Evolutionary conservation across 2,888 invertebrate species (phyloP), one percentile per base, ranked within the genome.

Genomic region (Megamerina dolium): DNA sequence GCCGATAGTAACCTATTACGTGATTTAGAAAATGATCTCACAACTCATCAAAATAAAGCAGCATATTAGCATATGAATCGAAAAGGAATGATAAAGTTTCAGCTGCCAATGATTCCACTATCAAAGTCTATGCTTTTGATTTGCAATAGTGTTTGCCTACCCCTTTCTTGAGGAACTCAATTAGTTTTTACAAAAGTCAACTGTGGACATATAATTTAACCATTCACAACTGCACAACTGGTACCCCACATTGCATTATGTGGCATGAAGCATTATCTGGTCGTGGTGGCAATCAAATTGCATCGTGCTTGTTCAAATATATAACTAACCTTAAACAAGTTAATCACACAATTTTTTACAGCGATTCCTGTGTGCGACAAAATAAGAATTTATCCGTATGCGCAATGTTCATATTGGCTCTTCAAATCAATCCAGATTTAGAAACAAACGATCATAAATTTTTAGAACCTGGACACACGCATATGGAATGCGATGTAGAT

Each of bases 191-290:
- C 33, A 51, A 53, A 43, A 34, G 48, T 23, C 44, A 47, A 45
- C 37, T 51, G 31, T 48, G 48, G 45, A 52, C 50, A 21, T 54
- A 45, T 42, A 51, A 52, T 43, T 33, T 52, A 14, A 50, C 46
- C 18, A 34, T 52, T 5, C 49, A 54, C 31, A 46, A 51, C 42
- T 51, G 50, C 33, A 40, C 30, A 29, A 45, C 34, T 32, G 43
- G 43, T 26, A 32, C 21, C 18, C 40, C 48, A 37, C 38, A 48
- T 35, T 50, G 50, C 31, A 49, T 38, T 40, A 51, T 54, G 47
- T 51, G 52, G 51, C 41, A 51, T 45, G 51, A 51, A 49, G 41
- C 29, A n/a, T 32, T 51, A 18, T 45, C 46, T 43, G 45, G 40
- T 19, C 45, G 48, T 40, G 51, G 49, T 35, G 52, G 46, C 12